Percentiles rank a stretch among this genome's conserved stretches.
Evolutionary conservation across 2,113 vertebrate genomes (phyloP).

Genomic region (Mesocricetus auratus): DNA sequence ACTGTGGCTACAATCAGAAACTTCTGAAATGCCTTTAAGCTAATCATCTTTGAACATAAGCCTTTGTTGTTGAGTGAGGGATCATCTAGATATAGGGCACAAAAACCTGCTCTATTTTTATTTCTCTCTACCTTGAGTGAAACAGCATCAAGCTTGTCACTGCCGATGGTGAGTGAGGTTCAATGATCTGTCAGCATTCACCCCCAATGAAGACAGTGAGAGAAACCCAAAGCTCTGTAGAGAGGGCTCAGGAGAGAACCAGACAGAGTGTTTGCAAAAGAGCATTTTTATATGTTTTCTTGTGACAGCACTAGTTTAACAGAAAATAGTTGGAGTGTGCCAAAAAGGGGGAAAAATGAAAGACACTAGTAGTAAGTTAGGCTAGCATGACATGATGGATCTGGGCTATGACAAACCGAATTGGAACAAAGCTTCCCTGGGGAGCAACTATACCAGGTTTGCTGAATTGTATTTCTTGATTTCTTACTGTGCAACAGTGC

Average conservation of each 20-base stretch:
- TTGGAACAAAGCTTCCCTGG: conserved; percentile 93
- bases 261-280: conserved; percentile 92
- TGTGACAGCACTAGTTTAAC: conserved; percentile 94
- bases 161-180: conserved; percentile 90
- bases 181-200: conserved; percentile 96
- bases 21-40: conserved; percentile 89
- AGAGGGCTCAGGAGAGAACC: conserved; percentile 90
- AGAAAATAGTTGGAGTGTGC: conserved; percentile 95
- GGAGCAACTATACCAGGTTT: conserved; percentile 90
- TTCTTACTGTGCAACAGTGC: conserved; percentile 92
- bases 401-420: conserved; percentile 96
- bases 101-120: conserved; percentile 82
- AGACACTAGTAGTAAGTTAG: conserved; percentile 91
- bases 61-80: conserved; percentile 88
- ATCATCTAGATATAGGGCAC: conserved; percentile 85
- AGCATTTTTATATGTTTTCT: conserved; percentile 94
- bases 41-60: conserved; percentile 90
- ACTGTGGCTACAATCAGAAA: conserved; percentile 87
- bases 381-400: conserved; percentile 93
- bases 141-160: conserved; percentile 93
- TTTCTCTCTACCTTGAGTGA: conserved; percentile 87
- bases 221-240: conserved; percentile 88
- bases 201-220: conserved; percentile 95
- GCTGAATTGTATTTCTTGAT: conserved; percentile 93
- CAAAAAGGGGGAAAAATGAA: conserved; percentile 82